These are phyloP conservation scores for Muscicapa striata DNA, from an alignment of 2,797 vertebrate genomes.

Conservation along the genomic window DNA sequence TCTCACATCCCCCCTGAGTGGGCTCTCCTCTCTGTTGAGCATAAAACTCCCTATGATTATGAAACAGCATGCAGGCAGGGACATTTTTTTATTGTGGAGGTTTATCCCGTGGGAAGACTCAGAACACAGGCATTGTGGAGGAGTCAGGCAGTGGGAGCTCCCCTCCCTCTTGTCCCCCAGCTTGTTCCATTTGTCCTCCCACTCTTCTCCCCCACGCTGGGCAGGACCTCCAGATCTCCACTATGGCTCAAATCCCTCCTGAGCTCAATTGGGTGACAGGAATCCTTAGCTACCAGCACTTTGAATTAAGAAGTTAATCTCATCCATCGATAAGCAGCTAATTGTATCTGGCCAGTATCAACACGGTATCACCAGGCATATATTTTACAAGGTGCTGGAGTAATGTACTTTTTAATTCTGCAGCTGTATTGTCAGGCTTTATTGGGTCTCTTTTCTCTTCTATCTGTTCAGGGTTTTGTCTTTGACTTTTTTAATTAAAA, in stretches of 20 bases:
- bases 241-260: neutral
- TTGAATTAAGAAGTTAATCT: slow-evolving; percentile 48
- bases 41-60: neutral
- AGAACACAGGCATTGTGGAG: neutral
- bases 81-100: neutral
- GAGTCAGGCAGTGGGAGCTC: neutral
- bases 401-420: slow-evolving; percentile 12
- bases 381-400: neutral
- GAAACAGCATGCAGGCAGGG: neutral
- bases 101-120: neutral
- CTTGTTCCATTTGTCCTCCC: neutral
- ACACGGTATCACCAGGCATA: neutral
- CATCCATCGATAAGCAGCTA: slow-evolving; percentile 11
- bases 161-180: rapidly evolving
- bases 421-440: neutral
- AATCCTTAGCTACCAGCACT: neutral
- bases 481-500: slow-evolving; percentile 67
- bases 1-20: neutral
- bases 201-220: rapidly evolving
- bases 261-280: neutral
- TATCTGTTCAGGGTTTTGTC: slow-evolving; percentile 43
- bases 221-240: neutral
- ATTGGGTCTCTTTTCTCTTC: slow-evolving; percentile 25
- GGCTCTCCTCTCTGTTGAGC: neutral
- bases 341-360: slow-evolving; percentile 16